These are phyloP conservation scores for Rostratula benghalensis DNA, from an alignment of 2,113 vertebrate species.

Conservation along the genomic window DNA sequence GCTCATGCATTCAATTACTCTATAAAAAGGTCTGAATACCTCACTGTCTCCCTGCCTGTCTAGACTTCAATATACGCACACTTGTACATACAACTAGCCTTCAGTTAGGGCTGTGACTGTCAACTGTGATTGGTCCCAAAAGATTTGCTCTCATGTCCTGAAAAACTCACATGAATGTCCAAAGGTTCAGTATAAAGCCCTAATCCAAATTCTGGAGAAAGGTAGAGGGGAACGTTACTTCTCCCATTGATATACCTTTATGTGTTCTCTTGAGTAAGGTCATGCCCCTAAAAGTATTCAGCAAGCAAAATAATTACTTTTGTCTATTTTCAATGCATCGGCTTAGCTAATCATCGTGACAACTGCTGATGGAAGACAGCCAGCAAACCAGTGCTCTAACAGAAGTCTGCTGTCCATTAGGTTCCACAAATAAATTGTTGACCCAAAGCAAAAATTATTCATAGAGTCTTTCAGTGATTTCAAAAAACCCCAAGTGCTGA, in stretches of 20 bases:
- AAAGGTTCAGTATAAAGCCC: background rate
- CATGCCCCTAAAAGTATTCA: background rate
- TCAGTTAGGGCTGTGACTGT: background rate
- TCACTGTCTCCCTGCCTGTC: background rate
- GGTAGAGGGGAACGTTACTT: background rate
- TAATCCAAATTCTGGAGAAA: background rate
- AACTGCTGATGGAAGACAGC: background rate
- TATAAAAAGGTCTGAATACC: background rate
- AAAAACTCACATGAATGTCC: background rate
- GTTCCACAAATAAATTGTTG: background rate
- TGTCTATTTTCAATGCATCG: background rate
- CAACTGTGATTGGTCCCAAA: background rate
- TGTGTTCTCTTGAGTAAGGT: background rate
- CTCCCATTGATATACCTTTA: background rate
- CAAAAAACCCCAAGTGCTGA: background rate
- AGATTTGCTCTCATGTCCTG: background rate
- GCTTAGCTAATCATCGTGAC: background rate
- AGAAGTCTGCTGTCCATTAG: background rate
- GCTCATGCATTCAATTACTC: background rate
- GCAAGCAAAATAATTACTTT: constrained; percentile 2
- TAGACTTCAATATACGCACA: background rate
- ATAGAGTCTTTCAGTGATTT: background rate
- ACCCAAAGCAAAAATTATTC: background rate
- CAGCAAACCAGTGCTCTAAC: background rate
- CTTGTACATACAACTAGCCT: background rate